Base-by-base conservation (phyloP, 2,113 vertebrate species). In the Cyprinodon brontotheroides region DNA sequence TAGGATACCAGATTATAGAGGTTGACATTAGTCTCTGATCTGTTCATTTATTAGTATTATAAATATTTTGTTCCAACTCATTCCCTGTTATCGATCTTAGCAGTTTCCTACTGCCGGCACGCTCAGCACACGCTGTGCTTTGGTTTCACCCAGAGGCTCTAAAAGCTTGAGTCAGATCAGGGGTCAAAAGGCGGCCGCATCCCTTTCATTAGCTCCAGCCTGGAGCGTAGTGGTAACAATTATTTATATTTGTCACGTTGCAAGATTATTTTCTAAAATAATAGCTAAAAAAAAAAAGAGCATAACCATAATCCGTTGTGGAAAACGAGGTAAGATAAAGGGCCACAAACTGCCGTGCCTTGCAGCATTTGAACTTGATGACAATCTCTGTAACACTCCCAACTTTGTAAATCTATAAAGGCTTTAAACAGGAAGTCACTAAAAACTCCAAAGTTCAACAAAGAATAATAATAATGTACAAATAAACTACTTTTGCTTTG, bases 141-240 rank as follows among this genome's bases (percentile, higher is more conserved):
- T 43, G 70, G 59, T 70, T 77, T 79, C 76, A 37, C 74, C 68
- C 68, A 45, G 2, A 1, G 6, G 61, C 79, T 67, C 67, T 4
- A 22, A 63, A 72, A 43, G 43, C 43, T 29, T 1, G 15, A 73
- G 64, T 47, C 3, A 15, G 60, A 45, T 11, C 65, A 3, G 50
- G 61, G 80, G 81, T 81, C 83, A 80, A 73, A 79, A 76, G 68
- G 40, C 53, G 72, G 75, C 81, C 68, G 84, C 7, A 0, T 4
- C 73, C 69, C 75, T 64, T 43, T 72, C 50, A 89, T 90, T 82
- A 78, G 68, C 71, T 65, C 45, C 45, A 65, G 88, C 69, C 87
- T 57, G 78, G 83, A 86, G 84, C 29, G 29, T 29, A 29, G 29
- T 29, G 1, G 29, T 29, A 29, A 29, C 1, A 29, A 29, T 29